Evolutionary conservation across 2,888 invertebrate species (phyloP).

Genomic region (Sthenelais limicola): DNA sequence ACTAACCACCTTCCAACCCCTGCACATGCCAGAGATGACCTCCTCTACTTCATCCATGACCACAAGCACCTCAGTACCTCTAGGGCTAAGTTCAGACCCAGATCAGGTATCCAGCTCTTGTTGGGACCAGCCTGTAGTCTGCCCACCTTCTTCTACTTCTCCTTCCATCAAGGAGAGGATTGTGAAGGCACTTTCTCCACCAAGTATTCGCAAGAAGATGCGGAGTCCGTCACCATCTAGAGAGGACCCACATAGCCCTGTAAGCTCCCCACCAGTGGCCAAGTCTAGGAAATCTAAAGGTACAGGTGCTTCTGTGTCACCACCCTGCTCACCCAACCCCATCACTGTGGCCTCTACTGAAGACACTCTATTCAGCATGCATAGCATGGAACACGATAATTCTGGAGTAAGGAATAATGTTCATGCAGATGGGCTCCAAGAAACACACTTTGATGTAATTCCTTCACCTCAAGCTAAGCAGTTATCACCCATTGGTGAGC

Average conservation of each 20-base stretch:
- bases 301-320: not conserved
- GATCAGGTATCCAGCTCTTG: not conserved
- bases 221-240: conserved; percentile 19
- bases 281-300: conserved; percentile 18
- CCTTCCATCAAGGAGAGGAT: conserved; percentile 33
- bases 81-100: conserved; percentile 1
- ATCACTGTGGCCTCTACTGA: not conserved
- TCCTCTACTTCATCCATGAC: conserved; percentile 9
- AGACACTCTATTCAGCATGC: not conserved
- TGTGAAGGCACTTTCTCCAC: conserved; percentile 37
- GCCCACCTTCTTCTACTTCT: conserved; percentile 4
- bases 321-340: conserved; percentile 1
- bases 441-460: conserved; percentile 15
- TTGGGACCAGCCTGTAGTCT: not conserved
- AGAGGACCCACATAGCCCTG: conserved; percentile 25
- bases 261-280: conserved; percentile 18
- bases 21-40: conserved; percentile 6
- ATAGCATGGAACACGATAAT: too few relatives aligned
- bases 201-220: conserved; percentile 21
- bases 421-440: conserved; percentile 19
- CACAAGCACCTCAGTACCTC: conserved; percentile 9
- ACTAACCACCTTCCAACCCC: conserved; percentile 19
- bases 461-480: conserved; percentile 12
- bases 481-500: conserved; percentile 30
- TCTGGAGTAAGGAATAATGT: not conserved